Base-by-base conservation (phyloP, 2,113 vertebrate genomes). In the Poicephalus meyeri region DNA sequence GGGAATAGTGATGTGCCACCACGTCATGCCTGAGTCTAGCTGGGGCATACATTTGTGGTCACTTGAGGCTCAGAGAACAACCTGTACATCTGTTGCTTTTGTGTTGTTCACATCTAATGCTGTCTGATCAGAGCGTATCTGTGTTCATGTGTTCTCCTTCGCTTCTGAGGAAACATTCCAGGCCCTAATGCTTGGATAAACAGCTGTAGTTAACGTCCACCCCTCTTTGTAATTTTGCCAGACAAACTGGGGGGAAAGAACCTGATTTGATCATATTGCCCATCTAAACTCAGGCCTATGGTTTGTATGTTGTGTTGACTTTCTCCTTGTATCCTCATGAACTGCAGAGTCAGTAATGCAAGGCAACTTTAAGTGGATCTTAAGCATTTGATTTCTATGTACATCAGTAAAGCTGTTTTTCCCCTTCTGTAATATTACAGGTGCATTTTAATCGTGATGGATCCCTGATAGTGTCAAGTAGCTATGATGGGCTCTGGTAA, bases 381-480 rank as follows among this genome's bases (percentile, higher is more conserved):
- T 80, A 58, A 93, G 39, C 18, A 10, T 21, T 13, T 47, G 31
- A 15, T 50, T 20, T 70, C 69, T 49, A 11, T 63, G 53, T 85
- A 39, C 10, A 47, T 69, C 11, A 24, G 2, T 52, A 5, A 39
- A 23, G 26, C n/a, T 31, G 15, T 9, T 42, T 63, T 47, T 12
- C 3, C 12, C 24, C 13, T 37, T 82, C 35, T 56, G 0, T 88
- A 25, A 84, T 39, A 17, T 61, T 88, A 5, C 97, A 99, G 99
- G 99, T 99, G 86, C 99, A 99, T 95, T 99, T 99, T 95, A 99
- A 99, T 95, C 99, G 99, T 70, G 99, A 99, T 26, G 99, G 99
- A 53, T 99, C 99, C 44, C 98, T 99, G 97, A 99, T 99, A 14
- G 99, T 99, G 76, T 99, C 99, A 69, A 99, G 99, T 91, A 99